A percentile compares a stretch with the other conserved stretches of the same genome.
phyloP scores from a whole-genome alignment of 2,113 vertebrate genomes.

The Halichoerus grypus region DNA sequence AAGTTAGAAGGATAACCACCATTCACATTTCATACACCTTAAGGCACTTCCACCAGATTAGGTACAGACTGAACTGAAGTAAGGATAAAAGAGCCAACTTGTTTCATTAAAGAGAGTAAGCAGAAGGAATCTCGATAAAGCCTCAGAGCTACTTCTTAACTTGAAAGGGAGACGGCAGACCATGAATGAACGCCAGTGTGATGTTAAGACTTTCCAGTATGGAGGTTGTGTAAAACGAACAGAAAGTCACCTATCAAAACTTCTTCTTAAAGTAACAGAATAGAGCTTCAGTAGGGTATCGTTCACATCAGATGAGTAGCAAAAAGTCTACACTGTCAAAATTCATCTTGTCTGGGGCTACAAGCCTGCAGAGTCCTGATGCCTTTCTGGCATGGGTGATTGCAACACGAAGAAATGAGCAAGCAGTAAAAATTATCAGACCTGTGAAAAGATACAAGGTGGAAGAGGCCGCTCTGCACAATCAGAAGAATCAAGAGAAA shows the following conservation, averaged over 20 bases:
- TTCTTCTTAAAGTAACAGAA: not conserved
- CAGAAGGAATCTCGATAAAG: not conserved
- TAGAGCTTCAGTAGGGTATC: not conserved
- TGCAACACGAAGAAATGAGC: not conserved
- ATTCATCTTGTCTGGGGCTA: not conserved
- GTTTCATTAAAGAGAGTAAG: conserved; percentile 34
- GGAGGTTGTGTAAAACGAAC: not conserved
- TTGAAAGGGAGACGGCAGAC: not conserved
- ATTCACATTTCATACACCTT: not conserved
- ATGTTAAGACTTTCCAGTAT: not conserved
- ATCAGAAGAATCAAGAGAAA: not conserved
- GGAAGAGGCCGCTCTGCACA: not conserved
- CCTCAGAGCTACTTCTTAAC: not conserved
- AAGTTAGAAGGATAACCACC: not conserved
- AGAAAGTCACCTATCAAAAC: not conserved
- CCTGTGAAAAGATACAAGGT: not conserved
- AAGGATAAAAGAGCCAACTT: not conserved
- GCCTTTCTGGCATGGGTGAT: not conserved
- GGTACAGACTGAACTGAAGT: not conserved
- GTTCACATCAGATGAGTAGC: not conserved
- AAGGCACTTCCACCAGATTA: not conserved
- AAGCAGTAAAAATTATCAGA: not conserved
- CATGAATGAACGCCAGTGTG: not conserved
- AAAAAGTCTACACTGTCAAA: not conserved
- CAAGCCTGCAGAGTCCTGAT: not conserved